phyloP scores from a whole-genome alignment of 1,140 invertebrate species.

The Stegodyphus mimosarum region DNA sequence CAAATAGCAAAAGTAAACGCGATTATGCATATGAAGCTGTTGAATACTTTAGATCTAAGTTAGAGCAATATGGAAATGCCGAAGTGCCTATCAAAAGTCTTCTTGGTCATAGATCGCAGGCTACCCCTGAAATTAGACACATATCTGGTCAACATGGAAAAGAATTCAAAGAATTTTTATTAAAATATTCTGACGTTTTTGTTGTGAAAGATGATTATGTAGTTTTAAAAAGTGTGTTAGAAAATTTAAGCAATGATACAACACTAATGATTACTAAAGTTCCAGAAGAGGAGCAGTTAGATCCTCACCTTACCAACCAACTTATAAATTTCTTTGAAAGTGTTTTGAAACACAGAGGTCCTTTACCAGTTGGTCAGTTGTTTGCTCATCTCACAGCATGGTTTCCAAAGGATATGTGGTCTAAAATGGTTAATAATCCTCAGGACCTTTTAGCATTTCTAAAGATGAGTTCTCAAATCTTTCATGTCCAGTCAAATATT shows the following conservation, averaged over 20 bases:
- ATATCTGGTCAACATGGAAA: constrained; percentile 93
- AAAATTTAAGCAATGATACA: constrained; percentile 75
- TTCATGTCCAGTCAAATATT: constrained; percentile 89
- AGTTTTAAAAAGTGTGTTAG: constrained; percentile 73
- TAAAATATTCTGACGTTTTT: constrained; percentile 87
- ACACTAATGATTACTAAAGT: constrained; percentile 60
- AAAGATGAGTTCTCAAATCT: constrained; percentile 88
- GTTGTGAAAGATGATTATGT: constrained; percentile 87
- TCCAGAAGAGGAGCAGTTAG: constrained; percentile 64
- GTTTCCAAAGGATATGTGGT: constrained; percentile 80
- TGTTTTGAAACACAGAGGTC: constrained; percentile 68
- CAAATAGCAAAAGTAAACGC: constrained; percentile 65
- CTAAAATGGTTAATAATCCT: constrained; percentile 85
- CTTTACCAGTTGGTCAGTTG: constrained; percentile 85
- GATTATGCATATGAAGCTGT: constrained; percentile 93
- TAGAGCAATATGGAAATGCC: constrained; percentile 65
- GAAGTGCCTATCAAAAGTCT: constrained; percentile 88
- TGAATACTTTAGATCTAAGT: constrained; percentile 86
- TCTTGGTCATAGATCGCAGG: constrained; percentile 82
- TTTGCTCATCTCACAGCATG: constrained; percentile 83
- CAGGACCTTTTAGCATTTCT: constrained; percentile 88
- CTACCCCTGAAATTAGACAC: constrained; percentile 93
- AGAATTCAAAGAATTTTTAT: constrained; percentile 92
- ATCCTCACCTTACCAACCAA: constrained; percentile 64
- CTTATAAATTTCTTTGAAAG: constrained; percentile 61